Conservation (phyloP, 2,797 vertebrate genomes). For the Gymnoscopelus braueri region DNA sequence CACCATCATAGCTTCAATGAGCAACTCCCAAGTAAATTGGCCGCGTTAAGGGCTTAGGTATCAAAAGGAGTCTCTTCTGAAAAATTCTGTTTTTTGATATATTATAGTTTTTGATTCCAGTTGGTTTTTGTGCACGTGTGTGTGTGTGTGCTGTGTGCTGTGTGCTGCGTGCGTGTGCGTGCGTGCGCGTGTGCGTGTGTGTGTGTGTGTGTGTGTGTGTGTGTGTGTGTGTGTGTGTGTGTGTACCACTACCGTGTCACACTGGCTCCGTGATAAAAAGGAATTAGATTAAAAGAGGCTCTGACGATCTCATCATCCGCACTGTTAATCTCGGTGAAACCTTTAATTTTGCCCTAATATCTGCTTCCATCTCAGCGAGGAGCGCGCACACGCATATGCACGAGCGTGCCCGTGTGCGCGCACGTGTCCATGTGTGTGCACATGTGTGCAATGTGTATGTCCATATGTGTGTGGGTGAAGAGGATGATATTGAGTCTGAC, state of each 20-base stretch:
- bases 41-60: slow-evolving; percentile 59
- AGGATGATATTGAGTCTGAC: slow-evolving; percentile 84
- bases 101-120: slow-evolving; percentile 16
- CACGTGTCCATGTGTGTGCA: slow-evolving; percentile 59
- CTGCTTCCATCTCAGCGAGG: slow-evolving; percentile 62
- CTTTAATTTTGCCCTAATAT: slow-evolving; percentile 78
- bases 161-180: slow-evolving; percentile 32
- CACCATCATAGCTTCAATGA: slow-evolving; percentile 64
- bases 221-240: slow-evolving; percentile 34
- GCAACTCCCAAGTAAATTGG: slow-evolving; percentile 67
- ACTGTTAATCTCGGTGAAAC: slow-evolving; percentile 78
- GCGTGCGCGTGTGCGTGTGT: slow-evolving; percentile 21
- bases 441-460: slow-evolving; percentile 58
- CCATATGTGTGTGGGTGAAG: slow-evolving; percentile 84
- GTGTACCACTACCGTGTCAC: slow-evolving; percentile 46
- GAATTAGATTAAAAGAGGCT: slow-evolving; percentile 73
- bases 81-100: slow-evolving; percentile 48
- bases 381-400: neutral
- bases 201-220: slow-evolving; percentile 26
- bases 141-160: slow-evolving; percentile 29
- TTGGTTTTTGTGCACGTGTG: slow-evolving; percentile 3
- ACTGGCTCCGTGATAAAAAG: slow-evolving; percentile 65
- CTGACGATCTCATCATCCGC: slow-evolving; percentile 75
- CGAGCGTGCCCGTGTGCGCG: slow-evolving; percentile 36
- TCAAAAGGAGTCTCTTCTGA: slow-evolving; percentile 44